These are phyloP conservation scores for Protobothrops mucrosquamatus DNA, from an alignment of 2,113 vertebrate genomes.

Conservation along the genomic window DNA sequence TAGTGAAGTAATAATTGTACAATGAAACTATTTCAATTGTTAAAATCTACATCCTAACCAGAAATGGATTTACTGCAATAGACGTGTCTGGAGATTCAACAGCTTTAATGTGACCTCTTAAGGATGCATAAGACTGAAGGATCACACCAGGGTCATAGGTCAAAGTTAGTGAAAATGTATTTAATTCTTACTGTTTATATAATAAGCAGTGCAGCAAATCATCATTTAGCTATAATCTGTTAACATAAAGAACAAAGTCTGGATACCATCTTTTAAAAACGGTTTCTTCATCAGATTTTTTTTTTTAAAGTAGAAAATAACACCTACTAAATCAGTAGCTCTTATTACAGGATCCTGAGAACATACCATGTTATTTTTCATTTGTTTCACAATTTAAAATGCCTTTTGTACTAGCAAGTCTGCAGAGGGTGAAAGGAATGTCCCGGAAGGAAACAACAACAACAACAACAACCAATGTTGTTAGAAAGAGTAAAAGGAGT, in stretches of 20 bases:
- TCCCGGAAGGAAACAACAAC: not conserved
- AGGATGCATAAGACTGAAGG: not conserved
- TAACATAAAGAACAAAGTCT: not conserved
- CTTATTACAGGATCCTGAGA: not conserved
- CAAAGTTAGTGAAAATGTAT: not conserved
- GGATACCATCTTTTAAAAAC: not conserved
- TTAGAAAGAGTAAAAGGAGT: not conserved
- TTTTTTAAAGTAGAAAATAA: not conserved
- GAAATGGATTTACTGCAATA: not conserved
- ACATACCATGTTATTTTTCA: not conserved
- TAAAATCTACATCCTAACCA: not conserved
- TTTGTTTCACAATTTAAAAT: not conserved
- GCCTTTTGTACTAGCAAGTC: not conserved
- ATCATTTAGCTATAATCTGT: not conserved
- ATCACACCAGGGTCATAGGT: not conserved
- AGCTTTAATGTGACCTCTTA: not conserved
- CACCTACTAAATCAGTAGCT: not conserved
- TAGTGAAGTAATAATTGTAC: accelerated
- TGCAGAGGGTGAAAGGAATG: not conserved
- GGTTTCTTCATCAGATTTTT: not conserved
- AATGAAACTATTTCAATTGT: conserved; percentile 21
- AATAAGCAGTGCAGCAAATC: not conserved
- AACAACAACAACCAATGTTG: not conserved
- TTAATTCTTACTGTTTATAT: not conserved
- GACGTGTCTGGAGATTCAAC: not conserved